Evolutionary conservation across 2,888 invertebrate species (phyloP).

Genomic region (Hydropsyche betteni): DNA sequence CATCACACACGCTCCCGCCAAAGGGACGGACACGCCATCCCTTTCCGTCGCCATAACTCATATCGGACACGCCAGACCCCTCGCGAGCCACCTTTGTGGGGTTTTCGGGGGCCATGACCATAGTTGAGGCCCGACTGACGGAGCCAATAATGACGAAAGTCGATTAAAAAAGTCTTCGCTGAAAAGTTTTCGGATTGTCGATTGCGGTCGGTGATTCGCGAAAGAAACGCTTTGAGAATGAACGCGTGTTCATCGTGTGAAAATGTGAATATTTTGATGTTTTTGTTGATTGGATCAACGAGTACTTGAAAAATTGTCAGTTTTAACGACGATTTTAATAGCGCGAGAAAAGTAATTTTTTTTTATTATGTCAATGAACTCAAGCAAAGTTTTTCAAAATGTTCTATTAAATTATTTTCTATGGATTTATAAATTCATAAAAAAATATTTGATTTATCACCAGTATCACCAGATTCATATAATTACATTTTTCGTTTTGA

Average conservation of each 20-base stretch:
- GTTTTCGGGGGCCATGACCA: background rate
- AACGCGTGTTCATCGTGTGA: conserved; percentile 49
- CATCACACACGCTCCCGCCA: conserved; percentile 61
- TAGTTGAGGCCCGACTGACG: background rate
- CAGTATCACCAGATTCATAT: too few relatives aligned
- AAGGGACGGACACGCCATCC: conserved; percentile 56
- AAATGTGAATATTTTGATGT: conserved; percentile 53
- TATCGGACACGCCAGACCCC: conserved; percentile 56
- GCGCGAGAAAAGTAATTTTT: too few relatives aligned
- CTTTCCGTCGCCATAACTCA: conserved; percentile 61
- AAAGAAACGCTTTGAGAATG: background rate
- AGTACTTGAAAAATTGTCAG: too few relatives aligned
- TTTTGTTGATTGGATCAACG: too few relatives aligned
- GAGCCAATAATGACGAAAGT: conserved; percentile 2
- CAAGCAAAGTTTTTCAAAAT: too few relatives aligned
- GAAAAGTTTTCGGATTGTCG: too few relatives aligned
- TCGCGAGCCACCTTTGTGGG: background rate
- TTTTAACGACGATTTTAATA: too few relatives aligned
- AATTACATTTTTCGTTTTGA: too few relatives aligned
- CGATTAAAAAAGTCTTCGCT: background rate
- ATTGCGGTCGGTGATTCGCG: background rate
- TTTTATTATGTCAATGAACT: too few relatives aligned
- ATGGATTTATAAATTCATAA: too few relatives aligned
- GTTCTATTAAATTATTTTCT: too few relatives aligned
- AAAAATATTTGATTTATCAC: too few relatives aligned